phyloP scores from a whole-genome alignment of 2,888 invertebrate genomes.

The Rotaria magnacalcarata region DNA sequence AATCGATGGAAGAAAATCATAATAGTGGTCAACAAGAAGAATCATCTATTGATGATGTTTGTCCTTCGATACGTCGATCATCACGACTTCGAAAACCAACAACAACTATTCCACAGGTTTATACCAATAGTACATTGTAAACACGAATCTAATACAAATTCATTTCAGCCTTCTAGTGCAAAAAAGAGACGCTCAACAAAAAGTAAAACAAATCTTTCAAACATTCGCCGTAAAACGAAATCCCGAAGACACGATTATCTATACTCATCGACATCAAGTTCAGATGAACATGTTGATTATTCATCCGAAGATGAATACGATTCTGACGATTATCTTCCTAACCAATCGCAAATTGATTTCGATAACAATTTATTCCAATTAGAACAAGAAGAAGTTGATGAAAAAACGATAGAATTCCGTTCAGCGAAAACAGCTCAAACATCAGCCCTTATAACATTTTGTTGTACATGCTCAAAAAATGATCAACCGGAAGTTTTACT shows the following conservation, averaged over 20 bases:
- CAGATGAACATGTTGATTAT: not conserved
- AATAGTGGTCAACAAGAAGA: not conserved
- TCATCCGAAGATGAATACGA: not conserved
- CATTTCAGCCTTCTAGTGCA: not conserved
- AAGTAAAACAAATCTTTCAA: not conserved
- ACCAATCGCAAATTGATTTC: not conserved
- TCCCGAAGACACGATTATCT: not conserved
- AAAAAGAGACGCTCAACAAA: not conserved
- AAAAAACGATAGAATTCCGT: not conserved
- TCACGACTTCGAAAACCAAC: not conserved
- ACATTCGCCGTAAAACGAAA: not conserved
- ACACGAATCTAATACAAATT: no score
- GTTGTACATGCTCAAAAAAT: not conserved
- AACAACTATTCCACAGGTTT: not conserved
- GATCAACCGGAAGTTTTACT: slow-evolving; percentile 15
- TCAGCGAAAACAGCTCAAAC: not conserved
- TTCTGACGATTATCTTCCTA: slow-evolving; percentile 2
- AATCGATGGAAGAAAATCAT: not conserved
- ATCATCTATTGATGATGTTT: not conserved
- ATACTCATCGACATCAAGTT: not conserved
- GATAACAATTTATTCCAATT: not conserved
- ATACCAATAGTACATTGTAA: no score
- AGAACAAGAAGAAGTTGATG: not conserved
- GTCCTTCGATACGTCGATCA: not conserved
- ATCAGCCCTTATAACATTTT: not conserved